Percentiles rank a stretch among this genome's conserved stretches.
Evolutionary conservation across 2,888 invertebrate genomes (phyloP).

Genomic region (Calliscelio sp.): DNA sequence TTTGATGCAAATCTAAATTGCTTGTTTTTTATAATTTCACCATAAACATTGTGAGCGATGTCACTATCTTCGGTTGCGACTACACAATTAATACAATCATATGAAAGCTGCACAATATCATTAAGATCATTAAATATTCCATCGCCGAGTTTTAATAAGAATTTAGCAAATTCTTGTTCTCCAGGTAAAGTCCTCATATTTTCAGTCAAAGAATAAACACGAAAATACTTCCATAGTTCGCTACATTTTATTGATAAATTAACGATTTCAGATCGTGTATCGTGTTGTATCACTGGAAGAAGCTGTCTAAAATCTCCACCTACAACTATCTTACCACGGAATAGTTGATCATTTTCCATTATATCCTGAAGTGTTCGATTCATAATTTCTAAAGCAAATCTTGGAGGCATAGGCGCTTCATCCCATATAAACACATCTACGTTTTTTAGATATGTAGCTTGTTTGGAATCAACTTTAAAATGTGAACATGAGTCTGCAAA

Average conservation of each 20-base stretch:
- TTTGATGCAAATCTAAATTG: constrained; percentile 53
- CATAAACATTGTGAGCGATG: constrained; percentile 63
- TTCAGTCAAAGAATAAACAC: constrained; percentile 69
- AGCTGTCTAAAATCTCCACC: constrained; percentile 50
- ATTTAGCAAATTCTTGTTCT: constrained; percentile 51
- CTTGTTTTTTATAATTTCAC: constrained; percentile 52
- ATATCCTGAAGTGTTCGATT: constrained; percentile 74
- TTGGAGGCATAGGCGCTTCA: constrained; percentile 40
- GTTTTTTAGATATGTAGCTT: constrained; percentile 66
- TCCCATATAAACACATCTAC: constrained; percentile 50
- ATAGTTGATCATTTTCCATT: constrained; percentile 73
- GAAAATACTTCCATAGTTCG: constrained; percentile 70
- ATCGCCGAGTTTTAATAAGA: constrained; percentile 65
- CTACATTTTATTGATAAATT: constrained; percentile 76
- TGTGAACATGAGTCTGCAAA: constrained; percentile 65
- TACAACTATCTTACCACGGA: constrained; percentile 74
- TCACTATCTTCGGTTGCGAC: constrained; percentile 40
- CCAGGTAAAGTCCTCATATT: constrained; percentile 67
- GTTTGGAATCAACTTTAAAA: constrained; percentile 71
- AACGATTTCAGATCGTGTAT: constrained; percentile 62
- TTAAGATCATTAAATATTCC: constrained; percentile 69
- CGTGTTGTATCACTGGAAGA: constrained; percentile 56
- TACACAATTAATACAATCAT: constrained; percentile 58
- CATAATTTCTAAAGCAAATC: constrained; percentile 55
- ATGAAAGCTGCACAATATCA: constrained; percentile 61